Conservation (phyloP, 2,888 invertebrate species). For the Torymus texanus region DNA sequence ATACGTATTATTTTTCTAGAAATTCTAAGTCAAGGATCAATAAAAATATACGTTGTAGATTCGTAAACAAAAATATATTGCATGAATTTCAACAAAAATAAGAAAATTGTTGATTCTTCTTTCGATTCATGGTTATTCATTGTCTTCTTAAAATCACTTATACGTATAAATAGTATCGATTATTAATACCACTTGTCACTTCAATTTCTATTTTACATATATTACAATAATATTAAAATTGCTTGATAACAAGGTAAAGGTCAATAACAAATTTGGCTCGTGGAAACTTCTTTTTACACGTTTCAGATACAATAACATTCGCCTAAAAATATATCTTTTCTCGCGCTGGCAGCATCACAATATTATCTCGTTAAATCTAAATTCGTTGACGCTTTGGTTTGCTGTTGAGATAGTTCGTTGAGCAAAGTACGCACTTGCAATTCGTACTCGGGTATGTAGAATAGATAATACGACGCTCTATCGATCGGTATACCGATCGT, state of each 20-base stretch:
- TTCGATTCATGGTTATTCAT: too few species aligned
- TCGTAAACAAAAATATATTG: too few species aligned
- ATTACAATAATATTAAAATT: too few species aligned
- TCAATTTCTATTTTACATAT: too few species aligned
- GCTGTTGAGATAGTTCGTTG: slow-evolving; percentile 7
- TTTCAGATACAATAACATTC: not conserved
- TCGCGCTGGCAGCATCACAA: not conserved
- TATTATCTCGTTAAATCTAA: slow-evolving; percentile 38
- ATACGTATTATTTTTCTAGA: too few species aligned
- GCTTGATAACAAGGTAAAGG: slow-evolving; percentile 8
- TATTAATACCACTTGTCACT: too few species aligned
- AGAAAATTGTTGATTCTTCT: too few species aligned
- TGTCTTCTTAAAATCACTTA: too few species aligned
- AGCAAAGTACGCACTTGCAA: not conserved
- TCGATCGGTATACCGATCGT: not conserved
- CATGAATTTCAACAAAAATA: too few species aligned
- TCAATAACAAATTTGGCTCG: slow-evolving; percentile 48
- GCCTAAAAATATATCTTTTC: slow-evolving; percentile 35
- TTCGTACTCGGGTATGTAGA: not conserved
- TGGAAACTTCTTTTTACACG: slow-evolving; percentile 9
- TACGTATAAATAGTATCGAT: too few species aligned
- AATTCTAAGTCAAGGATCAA: too few species aligned
- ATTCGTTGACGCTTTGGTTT: slow-evolving; percentile 41
- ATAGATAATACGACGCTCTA: slow-evolving; percentile 33
- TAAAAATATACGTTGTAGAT: too few species aligned